Percentiles rank a stretch among this genome's conserved stretches.
Evolutionary conservation across 53 echinoderm and acorn worm genomes (phyloP).

Genomic region (Echinometra lucunter): DNA sequence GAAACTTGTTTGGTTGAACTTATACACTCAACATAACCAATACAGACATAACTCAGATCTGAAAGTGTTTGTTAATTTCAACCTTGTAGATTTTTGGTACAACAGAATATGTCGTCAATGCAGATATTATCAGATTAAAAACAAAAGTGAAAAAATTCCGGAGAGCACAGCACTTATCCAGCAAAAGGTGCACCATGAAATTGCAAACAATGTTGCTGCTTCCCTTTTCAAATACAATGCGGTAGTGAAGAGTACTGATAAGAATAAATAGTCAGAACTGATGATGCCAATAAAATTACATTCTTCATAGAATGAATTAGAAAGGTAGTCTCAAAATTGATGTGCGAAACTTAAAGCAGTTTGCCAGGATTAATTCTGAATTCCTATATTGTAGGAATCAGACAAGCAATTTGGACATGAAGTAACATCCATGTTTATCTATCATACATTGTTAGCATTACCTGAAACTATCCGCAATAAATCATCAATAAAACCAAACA

Average conservation of each 20-base stretch:
- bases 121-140: background rate
- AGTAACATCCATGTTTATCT: background rate
- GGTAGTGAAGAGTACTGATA: background rate
- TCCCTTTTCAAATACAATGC: background rate
- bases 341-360: background rate
- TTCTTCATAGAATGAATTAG: background rate
- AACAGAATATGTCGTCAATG: background rate
- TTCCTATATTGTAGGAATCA: background rate
- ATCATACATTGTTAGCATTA: background rate
- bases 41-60: background rate
- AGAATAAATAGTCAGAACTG: background rate
- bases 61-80: background rate
- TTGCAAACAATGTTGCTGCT: background rate
- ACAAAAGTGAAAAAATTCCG: background rate
- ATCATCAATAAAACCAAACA: background rate
- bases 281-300: background rate
- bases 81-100: background rate
- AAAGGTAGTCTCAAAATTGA: no score
- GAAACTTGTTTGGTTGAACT: background rate
- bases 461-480: background rate
- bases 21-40: background rate
- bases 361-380: background rate
- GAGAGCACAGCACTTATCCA: background rate
- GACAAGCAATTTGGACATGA: background rate
- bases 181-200: background rate